Base-by-base conservation (phyloP, 2,888 invertebrate genomes). In the Zonitis immaculata region DNA sequence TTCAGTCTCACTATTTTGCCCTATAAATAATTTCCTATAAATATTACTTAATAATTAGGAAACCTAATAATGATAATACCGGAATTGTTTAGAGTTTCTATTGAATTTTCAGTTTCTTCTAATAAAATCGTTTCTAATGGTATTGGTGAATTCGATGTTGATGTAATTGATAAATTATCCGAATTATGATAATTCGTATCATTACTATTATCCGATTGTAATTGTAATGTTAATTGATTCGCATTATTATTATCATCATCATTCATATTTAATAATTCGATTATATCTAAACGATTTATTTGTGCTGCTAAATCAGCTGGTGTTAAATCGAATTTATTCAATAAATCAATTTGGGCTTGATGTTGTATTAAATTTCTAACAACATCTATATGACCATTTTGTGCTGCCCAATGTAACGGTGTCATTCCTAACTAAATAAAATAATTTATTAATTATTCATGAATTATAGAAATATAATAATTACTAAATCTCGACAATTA, bases 361-460 rank as follows among this genome's bases (percentile, higher is more conserved):
- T 83, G 78, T 52, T 83, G 81, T 45, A 95, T 74, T 59, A 96
- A 78, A 57, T 84, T 72, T 48, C 83, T 80, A 42, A 88, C 89
- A 44, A 88, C 82, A 54, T 81, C 79, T 20, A 80, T 74, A 76
- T 92, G 89, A 1, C 87, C 86, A 66, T 88, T 86, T 76, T 91
- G 90, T 39, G 89, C 89, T 6, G 95, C 94, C 95, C 95, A 95
- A 78, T 96, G 95, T 52, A 96, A 79, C 32, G 95, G 92, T 39
- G 95, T 95, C 95, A 91, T 91, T 67, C 84, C 83, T 14, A 91
- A 76, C 90, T 91, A 67, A 43, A 77, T 66, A 51, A 47, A 55
- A 42, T 55, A 1, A 7, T n/a, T 3, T 16, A 9, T 16, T 44
- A 45, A 26, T 52, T 12, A 20, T 49, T 11, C 11, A 39, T 9